phyloP scores from a whole-genome alignment of 2,113 vertebrate genomes.

The Anhinga rufa region DNA sequence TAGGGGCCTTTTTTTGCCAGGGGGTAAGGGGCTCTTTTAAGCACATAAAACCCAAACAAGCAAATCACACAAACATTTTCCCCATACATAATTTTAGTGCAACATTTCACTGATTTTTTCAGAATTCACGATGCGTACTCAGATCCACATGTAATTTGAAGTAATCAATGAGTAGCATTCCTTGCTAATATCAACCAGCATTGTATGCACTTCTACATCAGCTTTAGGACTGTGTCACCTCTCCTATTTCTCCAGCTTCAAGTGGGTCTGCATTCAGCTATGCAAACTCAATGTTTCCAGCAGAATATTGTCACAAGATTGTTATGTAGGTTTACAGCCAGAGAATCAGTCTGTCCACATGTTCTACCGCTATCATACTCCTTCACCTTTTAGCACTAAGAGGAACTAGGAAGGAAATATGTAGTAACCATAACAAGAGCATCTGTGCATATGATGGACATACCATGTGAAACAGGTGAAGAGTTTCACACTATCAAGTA shows the following conservation, averaged over 20 bases:
- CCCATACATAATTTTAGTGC: not conserved
- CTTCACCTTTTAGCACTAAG: not conserved
- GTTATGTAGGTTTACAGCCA: not conserved
- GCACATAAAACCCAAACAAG: not conserved
- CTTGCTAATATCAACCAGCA: not conserved
- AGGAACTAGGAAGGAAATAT: not conserved
- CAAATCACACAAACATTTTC: not conserved
- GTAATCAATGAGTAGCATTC: not conserved
- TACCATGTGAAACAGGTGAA: not conserved
- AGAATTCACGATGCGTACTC: not conserved
- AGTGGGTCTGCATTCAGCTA: not conserved
- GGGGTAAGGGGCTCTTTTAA: not conserved
- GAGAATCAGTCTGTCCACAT: not conserved
- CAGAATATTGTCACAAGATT: not conserved
- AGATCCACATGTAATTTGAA: not conserved
- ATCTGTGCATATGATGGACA: not conserved
- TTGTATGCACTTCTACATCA: not conserved
- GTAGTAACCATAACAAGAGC: not conserved
- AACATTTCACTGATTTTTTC: not conserved
- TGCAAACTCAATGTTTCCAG: not conserved
- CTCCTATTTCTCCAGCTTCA: not conserved
- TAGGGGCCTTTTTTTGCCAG: not conserved
- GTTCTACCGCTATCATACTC: not conserved
- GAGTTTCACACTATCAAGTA: not conserved
- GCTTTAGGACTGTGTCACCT: not conserved